phyloP scores from a whole-genome alignment of 1,140 invertebrate species.

The Plectus sambesii region DNA sequence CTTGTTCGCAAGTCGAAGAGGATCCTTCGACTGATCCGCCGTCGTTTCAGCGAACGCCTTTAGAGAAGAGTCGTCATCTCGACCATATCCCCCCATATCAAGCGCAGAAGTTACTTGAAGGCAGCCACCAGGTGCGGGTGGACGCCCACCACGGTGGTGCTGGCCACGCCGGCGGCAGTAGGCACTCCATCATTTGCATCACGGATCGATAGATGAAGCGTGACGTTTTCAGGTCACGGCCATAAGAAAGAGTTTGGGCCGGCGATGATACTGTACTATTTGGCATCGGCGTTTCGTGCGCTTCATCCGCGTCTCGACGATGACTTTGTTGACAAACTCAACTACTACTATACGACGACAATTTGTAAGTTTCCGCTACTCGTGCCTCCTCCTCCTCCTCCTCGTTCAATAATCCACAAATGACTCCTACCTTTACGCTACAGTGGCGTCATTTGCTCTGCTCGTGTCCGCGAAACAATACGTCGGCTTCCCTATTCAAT shows the following conservation, averaged over 20 bases:
- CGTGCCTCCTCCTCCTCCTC: not conserved
- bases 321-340: constrained; percentile 45
- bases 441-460: constrained; percentile 44
- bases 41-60: constrained; percentile 42
- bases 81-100: constrained; percentile 45
- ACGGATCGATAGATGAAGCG: constrained; percentile 3
- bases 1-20: too few species aligned
- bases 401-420: not conserved
- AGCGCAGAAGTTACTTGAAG: constrained; percentile 45
- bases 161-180: constrained; percentile 40
- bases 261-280: constrained; percentile 45
- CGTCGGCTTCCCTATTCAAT: constrained; percentile 42
- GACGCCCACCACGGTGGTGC: constrained; percentile 43
- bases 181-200: not conserved
- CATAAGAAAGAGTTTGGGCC: constrained; percentile 46
- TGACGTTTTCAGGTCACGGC: constrained; percentile 30
- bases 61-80: constrained; percentile 44
- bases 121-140: constrained; percentile 43
- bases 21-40: too few species aligned
- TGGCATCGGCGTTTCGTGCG: constrained; percentile 44
- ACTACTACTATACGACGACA: constrained; percentile 46
- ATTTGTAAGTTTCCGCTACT: constrained; percentile 33
- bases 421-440: constrained; percentile 14
- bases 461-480: constrained; percentile 45
- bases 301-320: constrained; percentile 44